Base-by-base conservation (phyloP, 2,888 invertebrate species). In the Drosophila lacicola region DNA sequence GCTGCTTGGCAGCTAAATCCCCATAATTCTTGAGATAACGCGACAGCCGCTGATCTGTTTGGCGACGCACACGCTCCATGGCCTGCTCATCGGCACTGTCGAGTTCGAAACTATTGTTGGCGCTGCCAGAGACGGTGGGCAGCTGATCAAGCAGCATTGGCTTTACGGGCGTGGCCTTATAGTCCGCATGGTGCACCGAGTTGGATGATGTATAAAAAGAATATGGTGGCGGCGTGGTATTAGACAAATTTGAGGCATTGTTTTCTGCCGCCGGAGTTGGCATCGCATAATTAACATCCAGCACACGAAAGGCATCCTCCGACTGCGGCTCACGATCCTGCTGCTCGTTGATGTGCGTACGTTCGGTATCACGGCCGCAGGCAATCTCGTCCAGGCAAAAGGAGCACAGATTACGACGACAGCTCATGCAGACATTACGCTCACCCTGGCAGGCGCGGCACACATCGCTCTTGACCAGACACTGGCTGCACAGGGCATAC, bases 1-100 rank as follows among this genome's bases (percentile, higher is more conserved):
- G 75, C 19, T 80, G 64, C 39, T 81, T 74, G 42, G 71, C 19
- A 8, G 87, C 85, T 49, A 92, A 56, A 65, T 92, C 92, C 0
- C 92, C 91, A 55, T 92, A 92, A 70, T 92, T 91, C 54, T 88
- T 89, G 2, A 91, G 74, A 70, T 92, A 92, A n/a, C 90, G 90
- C 4, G 85, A 77, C 5, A 92, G 34, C 4, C 86, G 86, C 39
- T 86, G 83, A 63, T 92, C 90, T 1, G 90, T 91, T 66, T 90
- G 88, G 0, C 82, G 73, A 0, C 90, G 88, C 41, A 92, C 75
- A 33, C 78, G 80, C 50, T 91, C 91, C 55, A 91, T 80, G 19
- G 83, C 69, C 14, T 86, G 80, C 34, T 91, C 88, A 63, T 88
- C 90, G 17, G 76, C 61, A 62, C 77, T 69, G 74, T 90, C 83